Evolutionary conservation across 2,888 invertebrate species (phyloP), one percentile per base, ranked within the genome.

Genomic region (Cyclophora albipunctata): DNA sequence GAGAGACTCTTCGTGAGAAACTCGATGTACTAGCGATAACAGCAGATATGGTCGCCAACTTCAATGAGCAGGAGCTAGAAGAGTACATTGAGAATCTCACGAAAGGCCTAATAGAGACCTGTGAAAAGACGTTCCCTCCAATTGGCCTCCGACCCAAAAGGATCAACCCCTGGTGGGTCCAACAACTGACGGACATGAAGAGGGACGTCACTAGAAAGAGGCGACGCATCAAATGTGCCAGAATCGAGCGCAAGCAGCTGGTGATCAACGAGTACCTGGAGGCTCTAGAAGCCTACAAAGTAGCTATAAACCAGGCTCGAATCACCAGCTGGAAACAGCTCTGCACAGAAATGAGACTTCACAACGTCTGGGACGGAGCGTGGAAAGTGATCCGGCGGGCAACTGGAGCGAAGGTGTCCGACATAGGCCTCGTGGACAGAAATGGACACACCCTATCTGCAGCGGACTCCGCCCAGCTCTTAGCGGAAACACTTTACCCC

Each of bases 81-180:
- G 4, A 42, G 5, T 4, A 1, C n/a, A 34, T 44, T 45, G 7
- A 40, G 3, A 41, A 20, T 35, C 46, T 49, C 6, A 45, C 3
- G 33, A 3, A 49, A 7, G n/a, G n/a, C 4, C 45, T 53, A 40
- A 47, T 6, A 44, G 4, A 56, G 42, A 3, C 53, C 34, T 45
- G 50, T 4, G 44, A 40, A 3, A 0, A 33, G 2, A 41, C n/a
- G 0, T 55, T 56, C 41, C 53, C 54, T 0, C 44, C 5, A 40
- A 42, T 7, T 3, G 48, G 47, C 42, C n/a, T 5, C n/a, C 44
- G 45, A 6, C 20, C 20, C 3, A 45, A 4, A 42, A 4, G 43
- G 45, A 51, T 42, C 49, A 34, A 48, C 5, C 59, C 61, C 20
- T 63, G 60, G 61, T 64, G 62, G 64, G 42, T 51, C 47, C 45